Percentiles rank a stretch among this genome's conserved stretches.
phyloP scores from a whole-genome alignment of 2,113 vertebrate species.

The Elephas maximus region DNA sequence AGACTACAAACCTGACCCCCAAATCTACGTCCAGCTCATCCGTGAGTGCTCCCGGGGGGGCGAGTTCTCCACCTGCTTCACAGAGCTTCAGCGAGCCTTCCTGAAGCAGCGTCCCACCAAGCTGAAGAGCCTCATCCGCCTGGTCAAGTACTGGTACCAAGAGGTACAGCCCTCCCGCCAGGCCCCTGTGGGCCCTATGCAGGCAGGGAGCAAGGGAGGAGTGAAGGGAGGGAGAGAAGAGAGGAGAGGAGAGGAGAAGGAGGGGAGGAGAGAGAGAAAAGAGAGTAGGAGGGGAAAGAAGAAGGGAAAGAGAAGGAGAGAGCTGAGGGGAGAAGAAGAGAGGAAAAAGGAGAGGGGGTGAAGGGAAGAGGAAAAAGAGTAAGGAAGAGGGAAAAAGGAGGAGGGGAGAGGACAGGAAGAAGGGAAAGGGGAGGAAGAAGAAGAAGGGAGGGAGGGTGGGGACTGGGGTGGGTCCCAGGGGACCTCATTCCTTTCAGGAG shows the following conservation, averaged over 20 bases:
- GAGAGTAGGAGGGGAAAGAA: no score
- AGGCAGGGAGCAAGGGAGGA: neutral
- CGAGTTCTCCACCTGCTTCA: conserved; percentile 79
- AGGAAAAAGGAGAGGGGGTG: fast-evolving
- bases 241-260: no score
- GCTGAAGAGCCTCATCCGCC: conserved; percentile 77
- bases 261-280: fast-evolving
- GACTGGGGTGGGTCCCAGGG: neutral
- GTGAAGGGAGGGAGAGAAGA: no score
- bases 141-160: conserved; percentile 76
- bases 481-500: neutral
- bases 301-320: no score
- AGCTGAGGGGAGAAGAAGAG: no score
- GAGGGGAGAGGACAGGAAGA: fast-evolving
- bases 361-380: no score
- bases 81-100: conserved; percentile 64
- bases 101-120: neutral
- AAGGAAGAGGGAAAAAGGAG: fast-evolving
- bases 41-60: fast-evolving
- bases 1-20: fast-evolving
- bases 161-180: neutral
- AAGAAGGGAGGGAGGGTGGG: neutral
- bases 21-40: conserved; percentile 5
- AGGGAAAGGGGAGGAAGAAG: no score
- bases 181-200: fast-evolving